These are phyloP conservation scores for Xestia c-nigrum DNA, from an alignment of 2,888 invertebrate species.

Conservation along the genomic window DNA sequence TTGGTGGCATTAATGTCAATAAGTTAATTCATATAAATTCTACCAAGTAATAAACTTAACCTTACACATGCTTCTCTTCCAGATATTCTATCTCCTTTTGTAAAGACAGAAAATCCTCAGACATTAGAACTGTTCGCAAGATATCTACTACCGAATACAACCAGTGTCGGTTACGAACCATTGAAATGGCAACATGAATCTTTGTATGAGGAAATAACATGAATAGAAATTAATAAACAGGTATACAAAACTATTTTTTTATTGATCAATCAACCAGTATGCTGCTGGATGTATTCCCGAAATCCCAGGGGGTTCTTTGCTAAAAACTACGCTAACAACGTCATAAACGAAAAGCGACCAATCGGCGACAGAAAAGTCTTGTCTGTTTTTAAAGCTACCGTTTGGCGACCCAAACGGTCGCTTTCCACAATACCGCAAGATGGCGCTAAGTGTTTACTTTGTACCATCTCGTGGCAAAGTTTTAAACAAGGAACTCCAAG, in stretches of 20 bases:
- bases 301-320: neutral
- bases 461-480: neutral
- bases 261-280: neutral
- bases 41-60: neutral
- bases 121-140: conserved; percentile 98
- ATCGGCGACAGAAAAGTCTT: neutral
- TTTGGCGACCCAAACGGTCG: neutral
- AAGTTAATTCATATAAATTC: too few species aligned
- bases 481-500: neutral
- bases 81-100: conserved; percentile 92
- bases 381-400: too few species aligned
- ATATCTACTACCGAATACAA: conserved; percentile 95
- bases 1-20: too few species aligned
- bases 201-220: conserved; percentile 82
- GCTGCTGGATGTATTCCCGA: neutral
- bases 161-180: conserved; percentile 97
- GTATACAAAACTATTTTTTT: conserved; percentile 4
- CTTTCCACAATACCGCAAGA: neutral
- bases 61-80: conserved; percentile 66
- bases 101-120: conserved; percentile 89
- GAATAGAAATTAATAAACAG: conserved; percentile 45
- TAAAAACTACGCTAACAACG: neutral
- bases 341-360: neutral
- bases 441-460: neutral
- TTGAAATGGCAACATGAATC: conserved; percentile 94